Conservation (phyloP, 2,113 vertebrate genomes). For the Hylia prasina region DNA sequence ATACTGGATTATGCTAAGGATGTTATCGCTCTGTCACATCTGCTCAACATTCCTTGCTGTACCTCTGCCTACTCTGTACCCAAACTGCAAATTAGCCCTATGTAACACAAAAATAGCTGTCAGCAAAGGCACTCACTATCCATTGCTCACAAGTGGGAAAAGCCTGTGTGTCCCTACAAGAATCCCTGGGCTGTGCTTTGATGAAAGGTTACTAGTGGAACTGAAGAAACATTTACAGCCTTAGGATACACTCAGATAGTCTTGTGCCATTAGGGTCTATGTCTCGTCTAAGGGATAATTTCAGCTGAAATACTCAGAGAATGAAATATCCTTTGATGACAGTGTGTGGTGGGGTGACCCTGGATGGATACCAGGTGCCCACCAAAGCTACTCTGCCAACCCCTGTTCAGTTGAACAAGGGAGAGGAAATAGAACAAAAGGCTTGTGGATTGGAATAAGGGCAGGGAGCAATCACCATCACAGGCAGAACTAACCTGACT, state of each 20-base stretch:
- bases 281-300: neutral
- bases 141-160: neutral
- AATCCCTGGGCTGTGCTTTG: neutral
- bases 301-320: neutral
- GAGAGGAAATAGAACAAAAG: neutral
- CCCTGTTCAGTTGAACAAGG: neutral
- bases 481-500: neutral
- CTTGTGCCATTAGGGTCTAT: neutral
- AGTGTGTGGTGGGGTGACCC: neutral
- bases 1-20: neutral
- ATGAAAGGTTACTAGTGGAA: neutral
- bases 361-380: neutral
- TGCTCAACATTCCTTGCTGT: neutral
- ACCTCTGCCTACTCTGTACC: constrained; percentile 14
- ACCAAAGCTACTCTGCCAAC: neutral
- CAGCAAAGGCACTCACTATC: neutral
- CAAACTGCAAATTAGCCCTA: neutral
- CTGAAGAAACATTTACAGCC: neutral
- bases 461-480: neutral
- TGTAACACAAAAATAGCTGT: neutral
- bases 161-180: neutral
- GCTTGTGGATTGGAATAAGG: neutral
- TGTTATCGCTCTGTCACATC: constrained; percentile 21
- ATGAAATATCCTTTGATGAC: neutral
- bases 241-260: neutral